Evolutionary conservation across 2,888 invertebrate genomes (phyloP).

Genomic region (Druceiella hillmani): DNA sequence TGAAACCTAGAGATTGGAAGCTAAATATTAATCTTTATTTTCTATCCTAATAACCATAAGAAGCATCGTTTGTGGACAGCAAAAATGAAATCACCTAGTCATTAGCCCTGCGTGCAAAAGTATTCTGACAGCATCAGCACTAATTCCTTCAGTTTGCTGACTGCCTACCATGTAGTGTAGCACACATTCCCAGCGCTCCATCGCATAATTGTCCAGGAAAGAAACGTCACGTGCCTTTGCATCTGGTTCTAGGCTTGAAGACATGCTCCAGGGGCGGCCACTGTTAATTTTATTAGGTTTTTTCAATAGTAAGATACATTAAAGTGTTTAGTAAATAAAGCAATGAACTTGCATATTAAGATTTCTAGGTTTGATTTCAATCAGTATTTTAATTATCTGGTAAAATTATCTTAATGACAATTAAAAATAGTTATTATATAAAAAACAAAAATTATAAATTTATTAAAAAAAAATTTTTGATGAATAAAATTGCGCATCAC

Average conservation of each 20-base stretch:
- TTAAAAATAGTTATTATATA: no score
- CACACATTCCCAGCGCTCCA: constrained; percentile 94
- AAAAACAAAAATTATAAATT: no score
- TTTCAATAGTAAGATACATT: constrained; percentile 7
- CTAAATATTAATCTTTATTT: no score
- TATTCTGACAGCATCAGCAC: constrained; percentile 90
- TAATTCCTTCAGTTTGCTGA: constrained; percentile 84
- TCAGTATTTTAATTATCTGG: not conserved
- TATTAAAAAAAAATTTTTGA: no score
- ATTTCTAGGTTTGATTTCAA: not conserved
- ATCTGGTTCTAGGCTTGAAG: constrained; percentile 76
- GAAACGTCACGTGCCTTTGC: constrained; percentile 81
- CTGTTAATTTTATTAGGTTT: constrained; percentile 33
- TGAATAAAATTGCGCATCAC: no score
- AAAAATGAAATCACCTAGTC: constrained; percentile 57
- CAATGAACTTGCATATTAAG: not conserved
- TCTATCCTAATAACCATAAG: not conserved
- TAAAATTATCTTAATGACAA: no score
- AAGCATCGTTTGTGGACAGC: not conserved
- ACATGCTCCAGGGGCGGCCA: constrained; percentile 85
- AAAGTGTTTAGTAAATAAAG: constrained; percentile 9
- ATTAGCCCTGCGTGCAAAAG: constrained; percentile 90
- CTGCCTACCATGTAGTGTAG: constrained; percentile 95
- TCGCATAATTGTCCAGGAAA: constrained; percentile 86
- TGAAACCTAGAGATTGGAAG: no score